These are phyloP conservation scores for Chrysina gloriosa DNA, from an alignment of 2,888 invertebrate genomes.

Conservation along the genomic window DNA sequence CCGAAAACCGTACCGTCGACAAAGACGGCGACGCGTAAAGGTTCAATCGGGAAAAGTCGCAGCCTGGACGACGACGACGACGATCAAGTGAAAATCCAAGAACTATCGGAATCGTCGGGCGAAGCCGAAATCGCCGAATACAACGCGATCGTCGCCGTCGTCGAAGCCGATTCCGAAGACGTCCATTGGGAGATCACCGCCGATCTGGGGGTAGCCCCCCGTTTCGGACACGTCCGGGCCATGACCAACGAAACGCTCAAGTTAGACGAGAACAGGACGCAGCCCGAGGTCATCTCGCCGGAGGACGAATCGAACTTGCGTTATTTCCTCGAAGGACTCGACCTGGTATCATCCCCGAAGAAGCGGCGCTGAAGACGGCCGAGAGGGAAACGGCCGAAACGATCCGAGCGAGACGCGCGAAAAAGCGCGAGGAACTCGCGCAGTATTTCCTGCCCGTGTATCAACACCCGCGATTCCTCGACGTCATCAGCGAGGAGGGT, in stretches of 20 bases:
- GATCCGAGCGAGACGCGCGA: conserved; percentile 65
- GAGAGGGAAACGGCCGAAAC: conserved; percentile 52
- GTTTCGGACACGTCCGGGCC: conserved; percentile 56
- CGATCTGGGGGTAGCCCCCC: conserved; percentile 68
- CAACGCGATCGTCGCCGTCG: conserved; percentile 68
- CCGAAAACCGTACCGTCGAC: conserved; percentile 51
- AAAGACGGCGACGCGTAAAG: conserved; percentile 15
- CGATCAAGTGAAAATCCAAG: conserved; percentile 57
- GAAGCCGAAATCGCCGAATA: conserved; percentile 58
- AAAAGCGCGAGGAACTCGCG: conserved; percentile 69
- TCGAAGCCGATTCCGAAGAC: conserved; percentile 73
- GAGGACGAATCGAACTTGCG: conserved; percentile 71
- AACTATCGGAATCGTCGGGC: conserved; percentile 58
- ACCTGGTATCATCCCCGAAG: conserved; percentile 68
- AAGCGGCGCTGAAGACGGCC: conserved; percentile 49
- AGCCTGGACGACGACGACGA: conserved; percentile 63
- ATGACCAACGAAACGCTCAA: conserved; percentile 33
- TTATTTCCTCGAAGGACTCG: conserved; percentile 69
- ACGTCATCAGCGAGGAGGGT: conserved; percentile 83
- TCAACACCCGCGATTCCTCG: conserved; percentile 75
- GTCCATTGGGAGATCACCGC: conserved; percentile 70
- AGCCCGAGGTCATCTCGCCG: conserved; percentile 63
- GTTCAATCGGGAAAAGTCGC: conserved; percentile 56
- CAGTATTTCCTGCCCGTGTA: conserved; percentile 70
- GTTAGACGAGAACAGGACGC: conserved; percentile 27